These are phyloP conservation scores for Ladona fulva DNA, from an alignment of 1,140 invertebrate species.

Conservation along the genomic window DNA sequence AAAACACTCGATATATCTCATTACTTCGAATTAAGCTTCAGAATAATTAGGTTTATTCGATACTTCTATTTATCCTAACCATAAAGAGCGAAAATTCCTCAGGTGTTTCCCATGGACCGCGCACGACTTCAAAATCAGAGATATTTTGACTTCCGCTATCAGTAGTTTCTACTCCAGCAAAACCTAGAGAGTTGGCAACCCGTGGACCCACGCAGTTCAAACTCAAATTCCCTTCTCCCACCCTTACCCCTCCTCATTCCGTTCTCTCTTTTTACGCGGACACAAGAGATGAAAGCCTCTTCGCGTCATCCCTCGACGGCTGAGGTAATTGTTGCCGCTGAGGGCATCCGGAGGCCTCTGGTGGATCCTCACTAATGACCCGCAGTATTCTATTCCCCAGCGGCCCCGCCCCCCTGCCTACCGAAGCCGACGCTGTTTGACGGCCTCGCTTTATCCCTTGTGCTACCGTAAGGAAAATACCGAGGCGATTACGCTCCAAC, in stretches of 20 bases:
- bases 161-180: not conserved
- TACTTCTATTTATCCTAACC: no score
- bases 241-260: no score
- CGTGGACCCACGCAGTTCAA: not conserved
- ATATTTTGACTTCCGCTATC: not conserved
- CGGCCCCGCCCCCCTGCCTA: not conserved
- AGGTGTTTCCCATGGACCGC: not conserved
- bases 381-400: not conserved
- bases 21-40: no score
- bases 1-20: no score
- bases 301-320: not conserved
- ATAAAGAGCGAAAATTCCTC: not conserved
- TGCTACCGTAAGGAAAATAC: conserved; percentile 1
- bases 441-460: not conserved
- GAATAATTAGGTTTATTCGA: no score
- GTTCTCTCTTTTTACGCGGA: not conserved
- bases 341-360: not conserved
- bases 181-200: no score
- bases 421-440: not conserved
- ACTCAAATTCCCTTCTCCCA: not conserved
- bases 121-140: not conserved
- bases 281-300: not conserved
- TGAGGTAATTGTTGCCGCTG: not conserved
- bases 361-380: not conserved
- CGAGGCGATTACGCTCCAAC: not conserved